A percentile compares a stretch with the other conserved stretches of the same genome.
Conservation (phyloP, 2,888 invertebrate species). For the Linnaemya vulpina region DNA sequence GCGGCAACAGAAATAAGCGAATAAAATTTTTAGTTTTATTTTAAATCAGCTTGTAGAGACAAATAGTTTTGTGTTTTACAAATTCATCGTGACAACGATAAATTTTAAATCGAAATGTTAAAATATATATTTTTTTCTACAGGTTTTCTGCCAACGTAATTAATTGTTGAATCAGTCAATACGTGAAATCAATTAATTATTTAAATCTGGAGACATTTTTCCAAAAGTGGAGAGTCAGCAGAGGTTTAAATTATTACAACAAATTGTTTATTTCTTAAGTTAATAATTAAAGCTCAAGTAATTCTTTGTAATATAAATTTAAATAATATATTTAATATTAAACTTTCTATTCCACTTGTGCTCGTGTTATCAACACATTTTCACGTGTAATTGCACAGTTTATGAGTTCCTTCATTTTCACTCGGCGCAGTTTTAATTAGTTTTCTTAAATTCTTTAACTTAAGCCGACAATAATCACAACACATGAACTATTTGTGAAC, state of each 20-base stretch:
- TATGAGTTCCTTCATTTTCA: neutral
- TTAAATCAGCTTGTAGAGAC: slow-evolving; percentile 31
- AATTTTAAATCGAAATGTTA: slow-evolving; percentile 11
- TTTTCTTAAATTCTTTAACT: slow-evolving; percentile 8
- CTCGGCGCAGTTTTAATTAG: slow-evolving; percentile 8
- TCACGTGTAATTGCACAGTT: slow-evolving; percentile 4
- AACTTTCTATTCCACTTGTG: neutral
- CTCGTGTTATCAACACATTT: neutral
- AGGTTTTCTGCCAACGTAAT: slow-evolving; percentile 1
- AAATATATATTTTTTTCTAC: neutral
- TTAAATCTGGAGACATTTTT: neutral
- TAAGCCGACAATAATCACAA: neutral
- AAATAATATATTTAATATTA: too few relatives aligned
- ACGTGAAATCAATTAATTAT: slow-evolving; percentile 17
- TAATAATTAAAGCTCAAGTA: too few relatives aligned
- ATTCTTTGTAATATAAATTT: neutral
- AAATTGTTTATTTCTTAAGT: too few relatives aligned
- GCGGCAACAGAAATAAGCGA: slow-evolving; percentile 18
- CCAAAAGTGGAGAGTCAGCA: neutral
- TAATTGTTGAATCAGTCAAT: slow-evolving; percentile 28
- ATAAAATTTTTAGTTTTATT: too few relatives aligned
- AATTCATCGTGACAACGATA: slow-evolving; percentile 62
- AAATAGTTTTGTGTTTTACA: slow-evolving; percentile 64
- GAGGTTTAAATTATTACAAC: too few relatives aligned
- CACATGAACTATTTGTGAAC: slow-evolving; percentile 16